Percentiles rank a stretch among this genome's conserved stretches.
These are phyloP conservation scores for Ditylenchus dipsaci DNA, from an alignment of 1,140 invertebrate genomes.

Conservation along the genomic window DNA sequence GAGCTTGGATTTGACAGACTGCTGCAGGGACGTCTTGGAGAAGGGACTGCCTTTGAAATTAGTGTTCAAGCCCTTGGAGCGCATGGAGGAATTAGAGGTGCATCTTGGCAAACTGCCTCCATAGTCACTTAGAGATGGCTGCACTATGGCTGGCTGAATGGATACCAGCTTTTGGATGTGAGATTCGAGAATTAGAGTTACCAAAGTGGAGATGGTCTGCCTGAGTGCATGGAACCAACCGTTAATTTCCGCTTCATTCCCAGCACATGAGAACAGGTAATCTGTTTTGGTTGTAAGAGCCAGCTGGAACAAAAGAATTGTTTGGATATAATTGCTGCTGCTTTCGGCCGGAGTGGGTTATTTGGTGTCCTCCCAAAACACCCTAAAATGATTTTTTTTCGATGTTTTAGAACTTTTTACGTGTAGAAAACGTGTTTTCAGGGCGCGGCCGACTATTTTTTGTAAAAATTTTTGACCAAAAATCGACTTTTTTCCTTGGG, in stretches of 20 bases:
- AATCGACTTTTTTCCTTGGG: too few relatives aligned
- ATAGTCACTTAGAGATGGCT: conserved; percentile 4
- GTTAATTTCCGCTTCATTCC: conserved; percentile 39
- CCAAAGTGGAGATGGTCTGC: conserved; percentile 41
- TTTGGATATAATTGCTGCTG: too few relatives aligned
- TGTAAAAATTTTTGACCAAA: too few relatives aligned
- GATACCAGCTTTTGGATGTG: background rate
- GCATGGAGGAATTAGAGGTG: background rate
- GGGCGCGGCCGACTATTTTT: too few relatives aligned
- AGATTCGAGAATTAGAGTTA: background rate
- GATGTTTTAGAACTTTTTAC: too few relatives aligned
- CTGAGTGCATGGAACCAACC: conserved; percentile 51
- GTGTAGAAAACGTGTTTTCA: too few relatives aligned
- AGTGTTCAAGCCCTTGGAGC: conserved; percentile 7
- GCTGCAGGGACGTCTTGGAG: conserved; percentile 17
- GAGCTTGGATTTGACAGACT: conserved; percentile 30
- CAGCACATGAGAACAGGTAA: conserved; percentile 48
- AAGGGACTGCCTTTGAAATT: conserved; percentile 1
- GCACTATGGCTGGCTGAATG: background rate
- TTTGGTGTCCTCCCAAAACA: too few relatives aligned
- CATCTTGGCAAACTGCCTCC: conserved; percentile 24
- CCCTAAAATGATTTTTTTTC: too few relatives aligned
- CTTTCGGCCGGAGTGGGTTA: too few relatives aligned
- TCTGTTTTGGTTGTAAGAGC: conserved; percentile 29
- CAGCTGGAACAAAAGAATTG: conserved; percentile 6